A percentile compares a stretch with the other conserved stretches of the same genome.
Conservation (phyloP, 2,888 invertebrate species). For the Xanthorhoe spadicearia region DNA sequence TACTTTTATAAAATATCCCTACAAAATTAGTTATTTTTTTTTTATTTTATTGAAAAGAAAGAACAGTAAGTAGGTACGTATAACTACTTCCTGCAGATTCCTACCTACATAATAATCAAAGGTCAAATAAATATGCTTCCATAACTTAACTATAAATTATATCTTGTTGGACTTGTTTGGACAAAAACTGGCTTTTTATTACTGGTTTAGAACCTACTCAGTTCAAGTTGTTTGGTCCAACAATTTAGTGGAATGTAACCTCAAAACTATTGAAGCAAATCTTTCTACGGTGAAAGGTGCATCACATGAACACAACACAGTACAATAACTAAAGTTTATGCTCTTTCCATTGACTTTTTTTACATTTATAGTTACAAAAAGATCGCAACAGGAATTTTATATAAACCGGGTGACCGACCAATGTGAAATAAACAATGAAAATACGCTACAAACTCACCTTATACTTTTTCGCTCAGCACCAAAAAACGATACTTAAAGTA, state of each 20-base stretch:
- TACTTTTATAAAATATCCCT: too few species aligned
- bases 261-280: slow-evolving; percentile 34
- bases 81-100: too few species aligned
- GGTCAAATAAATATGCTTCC: neutral
- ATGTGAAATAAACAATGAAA: neutral
- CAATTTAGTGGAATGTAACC: slow-evolving; percentile 33
- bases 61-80: too few species aligned
- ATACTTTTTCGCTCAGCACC: slow-evolving; percentile 1
- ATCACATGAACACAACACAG: slow-evolving; percentile 2
- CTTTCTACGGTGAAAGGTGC: slow-evolving; percentile 16
- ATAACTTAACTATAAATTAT: neutral
- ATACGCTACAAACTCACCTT: slow-evolving; percentile 16
- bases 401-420: neutral
- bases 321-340: neutral
- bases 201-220: slow-evolving; percentile 13
- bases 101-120: neutral
- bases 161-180: slow-evolving; percentile 7
- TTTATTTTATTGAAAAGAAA: too few species aligned
- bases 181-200: slow-evolving; percentile 1
- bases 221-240: slow-evolving; percentile 24
- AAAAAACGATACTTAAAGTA: neutral
- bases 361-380: neutral
- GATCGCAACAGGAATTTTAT: neutral
- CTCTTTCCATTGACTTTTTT: neutral
- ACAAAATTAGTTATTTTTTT: too few species aligned